Evolutionary conservation across 2,888 invertebrate genomes (phyloP).

Genomic region (Julus scanicus): DNA sequence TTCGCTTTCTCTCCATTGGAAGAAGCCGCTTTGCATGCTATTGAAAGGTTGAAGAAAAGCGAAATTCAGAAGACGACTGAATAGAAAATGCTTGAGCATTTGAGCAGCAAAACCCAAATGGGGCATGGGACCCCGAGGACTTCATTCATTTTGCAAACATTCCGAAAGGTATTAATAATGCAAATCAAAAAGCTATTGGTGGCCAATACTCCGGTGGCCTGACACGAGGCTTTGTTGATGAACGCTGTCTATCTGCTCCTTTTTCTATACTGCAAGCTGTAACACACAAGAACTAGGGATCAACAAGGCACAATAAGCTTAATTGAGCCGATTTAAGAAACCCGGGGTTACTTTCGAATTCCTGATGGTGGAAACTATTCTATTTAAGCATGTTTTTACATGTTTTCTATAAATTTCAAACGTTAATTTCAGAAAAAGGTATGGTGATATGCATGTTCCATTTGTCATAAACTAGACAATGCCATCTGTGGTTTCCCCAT

Average conservation of each 20-base stretch:
- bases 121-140: conserved; percentile 16
- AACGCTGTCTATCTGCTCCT: neutral
- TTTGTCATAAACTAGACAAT: no score
- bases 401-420: no score
- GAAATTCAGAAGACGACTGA: neutral
- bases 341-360: neutral
- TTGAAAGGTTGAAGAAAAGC: conserved; percentile 16
- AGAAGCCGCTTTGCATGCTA: conserved; percentile 13
- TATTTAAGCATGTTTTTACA: no score
- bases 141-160: neutral
- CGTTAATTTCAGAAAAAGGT: no score
- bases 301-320: neutral
- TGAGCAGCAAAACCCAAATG: conserved; percentile 12
- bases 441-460: no score
- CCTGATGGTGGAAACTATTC: neutral
- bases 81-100: neutral
- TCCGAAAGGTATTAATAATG: conserved; percentile 36
- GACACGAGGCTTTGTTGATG: neutral
- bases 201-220: conserved; percentile 18
- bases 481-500: no score
- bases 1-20: neutral
- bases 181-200: conserved; percentile 12
- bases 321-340: neutral
- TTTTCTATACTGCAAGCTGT: neutral
- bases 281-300: neutral